These are phyloP conservation scores for Lysandra coridon DNA, from an alignment of 2,888 invertebrate genomes.

Conservation along the genomic window DNA sequence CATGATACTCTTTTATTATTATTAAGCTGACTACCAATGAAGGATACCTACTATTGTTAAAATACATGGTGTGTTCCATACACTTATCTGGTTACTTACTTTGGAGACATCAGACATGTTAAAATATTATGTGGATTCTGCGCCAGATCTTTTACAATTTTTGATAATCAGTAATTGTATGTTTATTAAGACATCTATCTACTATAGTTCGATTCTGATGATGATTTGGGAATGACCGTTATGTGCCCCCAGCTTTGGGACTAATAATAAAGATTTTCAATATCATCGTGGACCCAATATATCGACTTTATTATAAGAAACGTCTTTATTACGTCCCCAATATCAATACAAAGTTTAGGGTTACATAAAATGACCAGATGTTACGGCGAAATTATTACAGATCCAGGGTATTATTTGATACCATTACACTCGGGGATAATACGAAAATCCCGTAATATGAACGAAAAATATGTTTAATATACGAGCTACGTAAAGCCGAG, in stretches of 20 bases:
- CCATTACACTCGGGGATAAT: conserved; percentile 6
- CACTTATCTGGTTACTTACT: too few relatives aligned
- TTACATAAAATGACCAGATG: conserved; percentile 6
- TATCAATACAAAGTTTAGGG: conserved; percentile 20
- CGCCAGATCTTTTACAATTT: too few relatives aligned
- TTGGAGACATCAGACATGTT: too few relatives aligned
- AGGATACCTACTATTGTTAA: too few relatives aligned
- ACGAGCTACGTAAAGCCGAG: background rate
- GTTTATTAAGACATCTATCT: too few relatives aligned
- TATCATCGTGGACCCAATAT: background rate
- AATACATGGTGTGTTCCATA: too few relatives aligned
- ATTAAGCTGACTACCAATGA: too few relatives aligned
- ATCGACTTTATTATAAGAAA: conserved; percentile 10
- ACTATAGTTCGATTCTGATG: background rate
- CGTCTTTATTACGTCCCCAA: conserved; percentile 14
- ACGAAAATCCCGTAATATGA: conserved; percentile 6
- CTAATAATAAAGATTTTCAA: conserved; percentile 19
- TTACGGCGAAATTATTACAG: background rate
- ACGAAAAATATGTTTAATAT: conserved; percentile 13
- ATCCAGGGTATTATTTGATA: conserved; percentile 1
- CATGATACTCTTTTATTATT: too few relatives aligned
- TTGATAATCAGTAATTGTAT: too few relatives aligned
- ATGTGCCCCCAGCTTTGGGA: background rate
- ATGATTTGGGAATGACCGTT: background rate
- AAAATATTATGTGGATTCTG: too few relatives aligned